Percentiles rank a stretch among this genome's conserved stretches.
Evolutionary conservation across 2,888 invertebrate genomes (phyloP).

Genomic region (Druceiella hillmani): DNA sequence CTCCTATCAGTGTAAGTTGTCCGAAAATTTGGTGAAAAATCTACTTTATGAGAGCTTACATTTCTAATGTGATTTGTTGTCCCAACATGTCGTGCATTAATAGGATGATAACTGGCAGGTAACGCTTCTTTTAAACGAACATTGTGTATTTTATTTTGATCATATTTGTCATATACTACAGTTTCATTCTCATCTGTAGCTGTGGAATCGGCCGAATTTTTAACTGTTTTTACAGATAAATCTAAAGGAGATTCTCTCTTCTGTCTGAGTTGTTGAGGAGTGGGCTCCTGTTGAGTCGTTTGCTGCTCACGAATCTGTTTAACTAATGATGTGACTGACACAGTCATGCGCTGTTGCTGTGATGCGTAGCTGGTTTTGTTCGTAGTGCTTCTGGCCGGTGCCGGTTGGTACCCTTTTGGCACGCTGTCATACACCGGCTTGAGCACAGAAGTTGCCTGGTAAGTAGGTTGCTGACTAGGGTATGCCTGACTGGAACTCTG

Average conservation of each 20-base stretch:
- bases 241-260: slow-evolving; percentile 79
- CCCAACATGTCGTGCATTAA: no score
- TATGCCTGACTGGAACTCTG: slow-evolving; percentile 34
- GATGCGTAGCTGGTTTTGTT: slow-evolving; percentile 39
- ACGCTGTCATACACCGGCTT: slow-evolving; percentile 19
- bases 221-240: slow-evolving; percentile 82
- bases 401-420: slow-evolving; percentile 27
- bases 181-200: slow-evolving; percentile 61
- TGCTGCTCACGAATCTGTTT: slow-evolving; percentile 34
- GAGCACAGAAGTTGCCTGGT: slow-evolving; percentile 19
- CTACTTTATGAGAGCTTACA: slow-evolving; percentile 67
- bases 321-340: slow-evolving; percentile 45
- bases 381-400: slow-evolving; percentile 34
- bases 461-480: slow-evolving; percentile 25
- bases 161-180: no score
- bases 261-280: slow-evolving; percentile 39
- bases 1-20: slow-evolving; percentile 35
- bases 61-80: slow-evolving; percentile 24
- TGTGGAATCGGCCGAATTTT: slow-evolving; percentile 85
- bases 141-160: no score
- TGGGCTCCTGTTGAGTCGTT: slow-evolving; percentile 12
- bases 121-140: no score
- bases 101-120: no score
- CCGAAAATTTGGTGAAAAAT: slow-evolving; percentile 71
- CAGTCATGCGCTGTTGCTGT: slow-evolving; percentile 45